Conservation (phyloP, 2,797 vertebrate species). For the Meda fulgida region DNA sequence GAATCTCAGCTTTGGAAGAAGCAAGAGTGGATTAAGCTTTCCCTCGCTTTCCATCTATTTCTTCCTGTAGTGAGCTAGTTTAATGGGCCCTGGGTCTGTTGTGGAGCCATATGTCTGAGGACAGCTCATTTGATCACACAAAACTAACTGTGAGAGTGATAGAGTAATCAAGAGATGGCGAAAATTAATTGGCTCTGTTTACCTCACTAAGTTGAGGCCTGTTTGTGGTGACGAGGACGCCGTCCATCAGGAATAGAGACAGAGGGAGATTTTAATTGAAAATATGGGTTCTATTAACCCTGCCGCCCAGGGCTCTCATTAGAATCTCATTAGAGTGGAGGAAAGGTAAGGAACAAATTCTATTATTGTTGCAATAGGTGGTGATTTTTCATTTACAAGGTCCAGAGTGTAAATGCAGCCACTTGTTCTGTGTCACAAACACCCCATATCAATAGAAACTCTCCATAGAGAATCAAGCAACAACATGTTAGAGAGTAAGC, state of each 20-base stretch:
- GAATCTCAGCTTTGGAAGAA: slow-evolving; percentile 32
- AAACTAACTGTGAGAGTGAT: slow-evolving; percentile 29
- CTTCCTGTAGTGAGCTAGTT: slow-evolving; percentile 59
- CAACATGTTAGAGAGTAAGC: not conserved
- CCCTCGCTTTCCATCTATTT: slow-evolving; percentile 77
- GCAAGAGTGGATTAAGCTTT: slow-evolving; percentile 7
- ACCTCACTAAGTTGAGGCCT: slow-evolving; percentile 46
- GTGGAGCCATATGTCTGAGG: slow-evolving; percentile 38
- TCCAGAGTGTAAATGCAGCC: slow-evolving; percentile 78
- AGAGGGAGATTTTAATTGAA: slow-evolving; percentile 73
- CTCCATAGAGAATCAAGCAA: slow-evolving; percentile 5
- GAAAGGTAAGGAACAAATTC: slow-evolving; percentile 82
- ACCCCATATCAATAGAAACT: slow-evolving; percentile 1
- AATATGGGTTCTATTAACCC: slow-evolving; percentile 90
- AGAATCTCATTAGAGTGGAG: slow-evolving; percentile 87
- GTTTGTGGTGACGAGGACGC: slow-evolving; percentile 57
- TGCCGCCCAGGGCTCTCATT: slow-evolving; percentile 87
- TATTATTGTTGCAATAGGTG: slow-evolving; percentile 87
- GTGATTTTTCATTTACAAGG: slow-evolving; percentile 80
- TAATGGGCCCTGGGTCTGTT: slow-evolving; percentile 33
- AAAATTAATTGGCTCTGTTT: slow-evolving; percentile 62
- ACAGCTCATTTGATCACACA: slow-evolving; percentile 39
- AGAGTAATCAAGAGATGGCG: slow-evolving; percentile 31
- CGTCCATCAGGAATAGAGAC: slow-evolving; percentile 60
- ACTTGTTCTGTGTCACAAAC: slow-evolving; percentile 58